Percentiles rank a stretch among this genome's conserved stretches.
These are phyloP conservation scores for Apaloderma vittatum DNA, from an alignment of 2,113 vertebrate species.

Conservation along the genomic window DNA sequence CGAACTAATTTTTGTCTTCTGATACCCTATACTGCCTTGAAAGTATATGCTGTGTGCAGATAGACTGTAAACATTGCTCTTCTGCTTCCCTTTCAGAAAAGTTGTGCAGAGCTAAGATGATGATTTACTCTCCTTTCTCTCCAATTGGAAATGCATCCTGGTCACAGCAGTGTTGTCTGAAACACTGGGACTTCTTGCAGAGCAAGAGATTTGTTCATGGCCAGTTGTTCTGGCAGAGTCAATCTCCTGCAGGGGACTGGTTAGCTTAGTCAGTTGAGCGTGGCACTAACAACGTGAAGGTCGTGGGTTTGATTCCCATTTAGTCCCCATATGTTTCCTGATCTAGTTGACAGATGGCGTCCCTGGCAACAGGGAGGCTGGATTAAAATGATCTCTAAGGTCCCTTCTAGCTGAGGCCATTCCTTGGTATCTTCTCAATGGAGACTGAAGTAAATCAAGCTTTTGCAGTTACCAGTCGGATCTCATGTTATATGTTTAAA, in stretches of 20 bases:
- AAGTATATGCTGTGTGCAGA: background rate
- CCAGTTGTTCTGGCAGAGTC: background rate
- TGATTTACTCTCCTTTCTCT: background rate
- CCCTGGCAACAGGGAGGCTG: too few species aligned
- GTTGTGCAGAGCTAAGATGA: background rate
- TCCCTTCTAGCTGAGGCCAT: too few species aligned
- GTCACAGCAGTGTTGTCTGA: background rate
- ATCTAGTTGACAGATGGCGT: too few species aligned
- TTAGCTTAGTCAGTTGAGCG: too few species aligned
- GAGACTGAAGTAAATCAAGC: background rate
- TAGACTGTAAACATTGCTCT: background rate
- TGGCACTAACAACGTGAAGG: too few species aligned
- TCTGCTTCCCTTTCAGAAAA: background rate
- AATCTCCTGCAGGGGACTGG: background rate
- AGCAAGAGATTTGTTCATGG: background rate
- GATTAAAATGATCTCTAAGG: too few species aligned
- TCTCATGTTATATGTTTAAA: background rate
- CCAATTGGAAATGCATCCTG: background rate
- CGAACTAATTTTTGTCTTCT: background rate
- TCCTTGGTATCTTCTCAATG: background rate
- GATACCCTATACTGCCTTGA: fast-evolving
- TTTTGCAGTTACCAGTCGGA: background rate
- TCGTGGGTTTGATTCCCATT: too few species aligned
- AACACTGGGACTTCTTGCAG: background rate
- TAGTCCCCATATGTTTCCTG: too few species aligned